Evolutionary conservation across 2,113 vertebrate genomes (phyloP), one percentile per base, ranked within the genome.

Genomic region (Orientallactaga bullata): DNA sequence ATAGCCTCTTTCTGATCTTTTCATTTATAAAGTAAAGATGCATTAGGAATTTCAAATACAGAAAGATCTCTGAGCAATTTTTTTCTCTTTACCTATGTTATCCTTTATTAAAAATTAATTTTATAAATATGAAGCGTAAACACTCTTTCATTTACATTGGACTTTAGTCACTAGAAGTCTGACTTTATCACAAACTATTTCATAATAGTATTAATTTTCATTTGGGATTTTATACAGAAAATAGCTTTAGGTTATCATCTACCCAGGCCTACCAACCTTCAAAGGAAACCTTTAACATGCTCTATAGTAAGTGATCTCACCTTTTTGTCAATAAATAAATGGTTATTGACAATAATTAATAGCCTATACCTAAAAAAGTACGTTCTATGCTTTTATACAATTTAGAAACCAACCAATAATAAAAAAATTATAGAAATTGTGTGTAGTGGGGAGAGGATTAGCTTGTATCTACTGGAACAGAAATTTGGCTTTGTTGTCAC

Each of bases 71-170:
- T 17, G 51, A 61, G n/a, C 86, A 85, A 84, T 80, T 60, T 78
- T 91, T 77, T 88, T 92, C 86, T 73, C 55, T 77, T 90, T 84
- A 86, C 9, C 32, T 76, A 39, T 21, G 47, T 89, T 81, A 69
- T 78, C 13, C 63, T 83, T 63, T 58, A 85, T 90, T 95, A 91
- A 95, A 95, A 91, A 63, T 88, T 68, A 78, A 85, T 72, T 60
- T 90, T 89, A 87, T 55, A 71, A 92, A 84, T 7, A 18, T 47
- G 84, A 47, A 71, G 21, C 61, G 15, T 72, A 84, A 90, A 63
- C 35, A 77, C 20, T 89, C 20, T 89, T 91, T 58, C 15, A 51
- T 90, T 94, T 78, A 92, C 73, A 81, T 93, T 87, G 74, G 58
- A n/a, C n/a, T 96, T 89, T 79, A 68, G 72, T 84, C 35, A 24